Conservation (phyloP, 2,113 vertebrate species). For the Etia nguti region DNA sequence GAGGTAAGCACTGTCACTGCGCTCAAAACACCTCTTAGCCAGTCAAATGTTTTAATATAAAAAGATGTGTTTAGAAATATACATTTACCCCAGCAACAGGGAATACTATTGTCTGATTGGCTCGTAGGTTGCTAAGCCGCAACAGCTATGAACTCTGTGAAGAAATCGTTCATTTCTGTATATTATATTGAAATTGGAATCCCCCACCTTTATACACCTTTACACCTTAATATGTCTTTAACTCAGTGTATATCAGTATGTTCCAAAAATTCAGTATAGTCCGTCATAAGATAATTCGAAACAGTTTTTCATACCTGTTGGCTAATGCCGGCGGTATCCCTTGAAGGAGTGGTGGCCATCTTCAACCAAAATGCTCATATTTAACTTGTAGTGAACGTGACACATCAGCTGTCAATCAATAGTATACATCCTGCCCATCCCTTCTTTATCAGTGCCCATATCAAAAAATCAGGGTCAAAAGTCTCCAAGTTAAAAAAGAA, state of each 20-base stretch:
- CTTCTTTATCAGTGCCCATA: neutral
- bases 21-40: neutral
- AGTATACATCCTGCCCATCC: neutral
- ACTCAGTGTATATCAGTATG: neutral
- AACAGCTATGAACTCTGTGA: neutral
- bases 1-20: conserved; percentile 69
- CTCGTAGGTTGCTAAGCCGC: neutral
- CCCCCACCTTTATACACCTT: neutral
- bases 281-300: neutral
- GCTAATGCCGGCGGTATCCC: neutral
- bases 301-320: neutral
- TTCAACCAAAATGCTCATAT: neutral
- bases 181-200: neutral
- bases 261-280: neutral
- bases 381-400: neutral
- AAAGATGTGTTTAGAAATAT: neutral
- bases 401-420: neutral
- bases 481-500: accelerated
- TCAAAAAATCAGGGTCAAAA: neutral
- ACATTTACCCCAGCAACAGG: neutral
- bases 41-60: neutral
- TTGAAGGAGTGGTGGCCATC: neutral
- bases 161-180: neutral
- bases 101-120: neutral
- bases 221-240: neutral